Evolutionary conservation across 37 sponge, comb jelly and placozoan genomes (phyloP).

Genomic region (Ephydatia muelleri): DNA sequence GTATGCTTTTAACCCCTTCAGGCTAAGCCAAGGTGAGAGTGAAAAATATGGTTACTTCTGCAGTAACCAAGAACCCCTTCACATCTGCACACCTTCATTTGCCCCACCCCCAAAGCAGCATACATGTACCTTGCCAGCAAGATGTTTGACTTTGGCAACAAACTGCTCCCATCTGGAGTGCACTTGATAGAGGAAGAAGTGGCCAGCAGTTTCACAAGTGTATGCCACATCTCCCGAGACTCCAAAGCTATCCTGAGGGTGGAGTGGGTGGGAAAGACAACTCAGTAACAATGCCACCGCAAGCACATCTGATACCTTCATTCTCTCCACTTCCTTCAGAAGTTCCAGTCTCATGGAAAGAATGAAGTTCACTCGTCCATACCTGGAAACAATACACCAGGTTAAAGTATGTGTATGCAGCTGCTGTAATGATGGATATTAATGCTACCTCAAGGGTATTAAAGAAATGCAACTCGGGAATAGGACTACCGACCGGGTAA

Average conservation of each 20-base stretch:
- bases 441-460: too few species aligned
- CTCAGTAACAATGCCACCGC: background rate
- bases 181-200: constrained; percentile 95
- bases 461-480: too few species aligned
- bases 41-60: constrained; percentile 1
- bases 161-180: constrained; percentile 61
- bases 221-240: constrained; percentile 96
- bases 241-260: constrained; percentile 78
- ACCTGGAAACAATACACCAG: constrained; percentile 32
- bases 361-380: constrained; percentile 99
- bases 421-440: background rate
- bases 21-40: constrained; percentile 25
- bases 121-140: constrained; percentile 32
- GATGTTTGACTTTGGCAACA: constrained; percentile 52
- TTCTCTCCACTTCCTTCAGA: constrained; percentile 92
- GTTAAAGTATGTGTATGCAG: background rate
- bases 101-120: background rate
- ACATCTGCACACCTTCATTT: background rate
- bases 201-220: constrained; percentile 99
- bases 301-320: constrained; percentile 65
- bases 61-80: background rate
- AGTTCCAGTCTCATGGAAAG: constrained; percentile 90
- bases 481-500: too few species aligned
- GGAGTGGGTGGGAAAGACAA: background rate
- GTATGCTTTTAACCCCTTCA: constrained; percentile 67